Base-by-base conservation (phyloP, 2,113 vertebrate species). In the Aplodontia rufa region DNA sequence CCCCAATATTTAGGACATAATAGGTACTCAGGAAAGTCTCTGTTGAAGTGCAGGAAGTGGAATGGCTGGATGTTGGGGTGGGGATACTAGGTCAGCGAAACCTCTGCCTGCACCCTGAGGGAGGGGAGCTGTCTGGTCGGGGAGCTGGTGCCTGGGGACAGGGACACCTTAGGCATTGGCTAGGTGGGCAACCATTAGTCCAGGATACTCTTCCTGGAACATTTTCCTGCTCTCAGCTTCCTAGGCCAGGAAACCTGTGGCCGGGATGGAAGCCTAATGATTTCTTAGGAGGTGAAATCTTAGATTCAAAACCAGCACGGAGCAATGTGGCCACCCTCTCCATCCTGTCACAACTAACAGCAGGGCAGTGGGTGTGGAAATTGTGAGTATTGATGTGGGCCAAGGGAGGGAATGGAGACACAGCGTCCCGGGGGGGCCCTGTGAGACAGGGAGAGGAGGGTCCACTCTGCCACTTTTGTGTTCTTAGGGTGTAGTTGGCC, bases 361-460 rank as follows among this genome's bases (percentile, higher is more conserved):
- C 4, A 68, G 42, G 35, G 75, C 66, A 35, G 49, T 58, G 51
- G 60, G 53, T 2, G 22, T 6, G 42, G 74, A 49, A 60, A 22
- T 19, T 11, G 13, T 7, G 1, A 0, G 1, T 13, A 12, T 13
- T 3, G 24, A 8, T 40, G 81, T 75, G 74, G 68, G 2, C 4
- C 0, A 4, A 37, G 24, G n/a, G 6, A 30, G 40, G 28, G 47
- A 24, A 22, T 19, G 40, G 49, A n/a, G 74, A 19, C 5, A 0
- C 5, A n/a, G 51, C 16, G 24, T 20, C 8, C 26, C 12, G 69
- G n/a, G n/a, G n/a, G n/a, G n/a, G n/a, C n/a, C n/a, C n/a, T n/a
- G n/a, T n/a, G n/a, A n/a, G n/a, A n/a, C n/a, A 24, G 8, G 1
- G 14, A 1, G 62, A 6, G 19, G 62, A 55, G 49, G 49, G 68